Conservation (phyloP, 23 tunicate species). For the Halocynthia aurantium region DNA sequence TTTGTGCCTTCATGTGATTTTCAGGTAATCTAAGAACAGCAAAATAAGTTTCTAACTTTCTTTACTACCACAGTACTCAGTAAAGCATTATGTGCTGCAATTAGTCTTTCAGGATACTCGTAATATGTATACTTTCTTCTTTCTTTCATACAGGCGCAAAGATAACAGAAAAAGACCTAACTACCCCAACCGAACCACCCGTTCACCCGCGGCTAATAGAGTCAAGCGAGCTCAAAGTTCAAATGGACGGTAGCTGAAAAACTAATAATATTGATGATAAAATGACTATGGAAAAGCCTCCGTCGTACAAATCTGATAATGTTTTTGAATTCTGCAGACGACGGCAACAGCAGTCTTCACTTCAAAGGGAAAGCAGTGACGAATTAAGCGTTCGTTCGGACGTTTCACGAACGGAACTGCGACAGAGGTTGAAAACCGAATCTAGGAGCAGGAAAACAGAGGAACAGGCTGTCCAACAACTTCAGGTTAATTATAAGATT, state of each 20-base stretch:
- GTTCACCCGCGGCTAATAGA: conserved; percentile 90
- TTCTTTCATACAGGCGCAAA: no score
- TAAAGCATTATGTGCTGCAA: no score
- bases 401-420: conserved; percentile 51
- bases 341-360: no score
- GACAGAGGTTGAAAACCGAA: conserved; percentile 51
- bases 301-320: no score
- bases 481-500: conserved; percentile 34
- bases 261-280: not conserved
- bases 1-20: no score
- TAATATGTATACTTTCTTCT: no score
- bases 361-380: conserved; percentile 40
- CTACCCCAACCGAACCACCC: conserved; percentile 12
- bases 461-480: conserved; percentile 42
- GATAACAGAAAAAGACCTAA: not conserved
- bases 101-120: no score
- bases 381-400: conserved; percentile 73
- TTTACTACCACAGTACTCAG: no score
- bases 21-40: no score
- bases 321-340: no score
- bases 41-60: no score
- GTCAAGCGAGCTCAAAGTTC: conserved; percentile 36
- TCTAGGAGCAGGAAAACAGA: conserved; percentile 37
- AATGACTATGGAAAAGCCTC: not conserved
- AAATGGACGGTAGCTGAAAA: not conserved